Base-by-base conservation (phyloP, 2,113 vertebrate genomes). In the Holacanthus passer region DNA sequence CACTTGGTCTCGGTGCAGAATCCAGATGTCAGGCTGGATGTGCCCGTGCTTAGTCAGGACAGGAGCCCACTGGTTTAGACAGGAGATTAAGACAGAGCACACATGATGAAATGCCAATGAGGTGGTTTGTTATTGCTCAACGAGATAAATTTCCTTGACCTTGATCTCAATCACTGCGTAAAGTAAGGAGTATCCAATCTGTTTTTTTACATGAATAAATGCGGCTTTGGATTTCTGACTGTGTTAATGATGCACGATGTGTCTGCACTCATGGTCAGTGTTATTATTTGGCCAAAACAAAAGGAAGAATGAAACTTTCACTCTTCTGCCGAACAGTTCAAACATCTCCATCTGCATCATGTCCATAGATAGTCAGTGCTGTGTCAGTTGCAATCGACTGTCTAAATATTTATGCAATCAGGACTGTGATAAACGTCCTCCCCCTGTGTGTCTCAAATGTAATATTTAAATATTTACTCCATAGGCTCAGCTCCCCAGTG, bases 401-500 rank as follows among this genome's bases (percentile, higher is more conserved):
- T 53, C 3, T 77, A 68, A 78, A 84, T 77, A 86, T 90, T 82
- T 84, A 65, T 22, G 17, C 17, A 24, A 58, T 76, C 19, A 31
- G 13, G 16, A 14, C 14, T 39, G 5, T 52, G 27, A 86, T 70
- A 43, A 64, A 16, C 75, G 41, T 41, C 48, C 11, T 62, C 2
- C 5, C 27, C 32, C 2, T 45, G n/a, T 64, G 32, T 73, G 50
- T 35, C 12, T 16, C 19, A 41, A 65, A 59, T 41, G 4, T 91
- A 67, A 93, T 60, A 9, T 88, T 48, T 73, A 86, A 91, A 91
- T 88, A 70, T 94, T 91, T 89, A 73, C 10, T 7, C 48, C 69
- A 14, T 80, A 95, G 93, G 37, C 74, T 96, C 24, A 56, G 39
- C 52, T 70, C 55, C 7, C 50, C 93, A 0, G 82, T 99, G 81